Conservation (phyloP, 2,797 vertebrate genomes). For the Synanceia verrucosa region DNA sequence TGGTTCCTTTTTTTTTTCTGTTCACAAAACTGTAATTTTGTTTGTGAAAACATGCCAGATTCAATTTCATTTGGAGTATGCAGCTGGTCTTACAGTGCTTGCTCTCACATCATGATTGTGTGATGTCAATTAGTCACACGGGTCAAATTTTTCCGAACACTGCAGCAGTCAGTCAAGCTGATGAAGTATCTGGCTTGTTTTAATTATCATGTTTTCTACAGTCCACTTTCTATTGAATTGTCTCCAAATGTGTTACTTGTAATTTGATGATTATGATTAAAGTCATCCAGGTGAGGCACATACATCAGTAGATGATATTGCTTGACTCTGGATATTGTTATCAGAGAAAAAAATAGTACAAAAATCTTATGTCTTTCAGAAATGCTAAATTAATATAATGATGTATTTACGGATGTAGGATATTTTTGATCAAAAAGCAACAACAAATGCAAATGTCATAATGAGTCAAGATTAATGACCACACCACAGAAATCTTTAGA, state of each 20-base stretch:
- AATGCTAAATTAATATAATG: background rate
- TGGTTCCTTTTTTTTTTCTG: background rate
- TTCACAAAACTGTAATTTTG: slow-evolving; percentile 15
- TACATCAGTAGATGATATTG: background rate
- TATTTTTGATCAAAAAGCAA: background rate
- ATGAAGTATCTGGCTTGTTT: no score
- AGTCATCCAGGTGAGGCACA: background rate
- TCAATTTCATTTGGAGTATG: slow-evolving; percentile 11
- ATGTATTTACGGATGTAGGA: background rate
- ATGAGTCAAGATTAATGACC: background rate
- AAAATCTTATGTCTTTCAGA: background rate
- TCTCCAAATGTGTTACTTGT: no score
- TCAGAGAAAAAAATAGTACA: background rate
- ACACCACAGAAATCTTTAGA: background rate
- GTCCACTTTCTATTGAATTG: background rate
- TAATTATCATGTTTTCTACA: background rate
- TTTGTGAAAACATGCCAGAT: slow-evolving; percentile 23
- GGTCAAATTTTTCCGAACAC: background rate
- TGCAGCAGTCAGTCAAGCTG: background rate
- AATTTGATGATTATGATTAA: no score
- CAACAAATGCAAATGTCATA: background rate
- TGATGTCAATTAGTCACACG: slow-evolving; percentile 1
- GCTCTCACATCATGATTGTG: background rate
- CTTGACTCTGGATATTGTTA: background rate
- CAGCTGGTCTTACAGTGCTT: slow-evolving; percentile 24